Evolutionary conservation across 1,140 invertebrate genomes (phyloP).

Genomic region (Scylla paramamosain): DNA sequence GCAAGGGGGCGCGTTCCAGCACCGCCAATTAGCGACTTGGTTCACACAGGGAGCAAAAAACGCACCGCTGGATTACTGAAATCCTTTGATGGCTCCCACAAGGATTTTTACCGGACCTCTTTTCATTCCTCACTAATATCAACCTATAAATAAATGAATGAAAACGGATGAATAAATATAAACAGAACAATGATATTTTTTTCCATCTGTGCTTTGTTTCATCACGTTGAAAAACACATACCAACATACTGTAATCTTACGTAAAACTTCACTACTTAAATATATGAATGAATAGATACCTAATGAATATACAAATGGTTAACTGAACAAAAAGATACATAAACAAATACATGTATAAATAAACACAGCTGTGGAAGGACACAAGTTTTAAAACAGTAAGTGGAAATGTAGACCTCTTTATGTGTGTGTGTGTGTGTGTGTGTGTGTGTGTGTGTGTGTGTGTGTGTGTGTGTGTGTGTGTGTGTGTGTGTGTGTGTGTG

Average conservation of each 20-base stretch:
- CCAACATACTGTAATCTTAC: too few species aligned
- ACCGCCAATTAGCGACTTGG: slow-evolving; percentile 52
- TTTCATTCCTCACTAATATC: not conserved
- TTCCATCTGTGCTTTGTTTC: too few species aligned
- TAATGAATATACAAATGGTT: too few species aligned
- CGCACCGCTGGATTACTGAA: slow-evolving; percentile 64
- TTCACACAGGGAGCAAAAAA: slow-evolving; percentile 60
- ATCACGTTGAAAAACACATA: too few species aligned
- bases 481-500: not conserved
- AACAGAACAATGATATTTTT: not conserved
- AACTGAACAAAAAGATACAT: too few species aligned
- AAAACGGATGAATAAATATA: not conserved
- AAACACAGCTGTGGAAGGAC: too few species aligned
- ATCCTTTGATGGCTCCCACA: slow-evolving; percentile 61
- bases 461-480: not conserved
- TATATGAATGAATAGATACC: not conserved
- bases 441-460: not conserved
- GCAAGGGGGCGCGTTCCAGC: not conserved
- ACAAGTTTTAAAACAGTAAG: too few species aligned
- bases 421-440: too few species aligned
- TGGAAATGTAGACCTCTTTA: too few species aligned
- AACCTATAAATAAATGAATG: not conserved
- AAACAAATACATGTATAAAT: too few species aligned
- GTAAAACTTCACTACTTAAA: not conserved
- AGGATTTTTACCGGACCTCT: slow-evolving; percentile 21